phyloP scores from a whole-genome alignment of 2,888 invertebrate genomes.

The Parthenolecanium corni region DNA sequence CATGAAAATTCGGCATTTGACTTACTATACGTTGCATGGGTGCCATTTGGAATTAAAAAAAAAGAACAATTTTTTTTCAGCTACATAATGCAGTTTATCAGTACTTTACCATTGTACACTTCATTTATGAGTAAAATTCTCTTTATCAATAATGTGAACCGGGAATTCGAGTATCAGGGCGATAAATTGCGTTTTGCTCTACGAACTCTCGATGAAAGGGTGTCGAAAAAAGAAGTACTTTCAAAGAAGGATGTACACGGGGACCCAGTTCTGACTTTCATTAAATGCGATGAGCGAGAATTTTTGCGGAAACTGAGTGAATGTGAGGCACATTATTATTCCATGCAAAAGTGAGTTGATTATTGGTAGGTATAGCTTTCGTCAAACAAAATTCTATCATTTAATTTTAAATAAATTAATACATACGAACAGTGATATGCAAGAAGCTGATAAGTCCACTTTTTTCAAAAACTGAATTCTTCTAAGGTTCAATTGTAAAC shows the following conservation, averaged over 20 bases:
- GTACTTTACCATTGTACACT: conserved; percentile 8
- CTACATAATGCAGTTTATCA: conserved; percentile 10
- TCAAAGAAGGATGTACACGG: background rate
- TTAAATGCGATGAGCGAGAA: conserved; percentile 9
- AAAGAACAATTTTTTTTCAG: background rate
- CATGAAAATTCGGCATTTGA: conserved; percentile 9
- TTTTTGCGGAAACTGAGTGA: conserved; percentile 4
- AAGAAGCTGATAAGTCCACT: too few species aligned
- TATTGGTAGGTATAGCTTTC: too few species aligned
- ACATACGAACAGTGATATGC: too few species aligned
- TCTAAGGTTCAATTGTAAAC: too few species aligned
- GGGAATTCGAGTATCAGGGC: conserved; percentile 11
- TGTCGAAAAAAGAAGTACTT: background rate
- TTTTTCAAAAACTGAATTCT: too few species aligned
- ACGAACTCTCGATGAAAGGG: conserved; percentile 1
- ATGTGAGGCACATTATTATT: conserved; percentile 1
- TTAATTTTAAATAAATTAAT: too few species aligned
- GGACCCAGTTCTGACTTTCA: background rate
- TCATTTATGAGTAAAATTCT: conserved; percentile 13
- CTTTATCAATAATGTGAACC: background rate
- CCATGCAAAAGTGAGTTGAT: conserved; percentile 8
- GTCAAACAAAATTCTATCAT: too few species aligned
- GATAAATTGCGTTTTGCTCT: conserved; percentile 6
- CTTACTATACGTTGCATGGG: conserved; percentile 15
- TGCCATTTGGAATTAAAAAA: conserved; percentile 6